These are phyloP conservation scores for Myripristis jacobus DNA, from an alignment of 2,797 vertebrate species.

Conservation along the genomic window DNA sequence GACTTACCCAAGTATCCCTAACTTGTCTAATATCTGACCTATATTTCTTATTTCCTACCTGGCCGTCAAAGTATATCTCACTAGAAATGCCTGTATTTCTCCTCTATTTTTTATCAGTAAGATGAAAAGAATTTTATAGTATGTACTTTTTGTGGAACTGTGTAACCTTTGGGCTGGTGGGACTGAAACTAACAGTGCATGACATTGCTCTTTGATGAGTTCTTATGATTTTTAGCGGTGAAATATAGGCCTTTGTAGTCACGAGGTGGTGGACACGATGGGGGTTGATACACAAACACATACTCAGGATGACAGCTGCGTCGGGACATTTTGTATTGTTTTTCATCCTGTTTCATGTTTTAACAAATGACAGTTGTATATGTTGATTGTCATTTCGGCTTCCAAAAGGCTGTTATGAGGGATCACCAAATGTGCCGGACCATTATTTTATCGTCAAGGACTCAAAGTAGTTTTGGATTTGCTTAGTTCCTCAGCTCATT, in stretches of 20 bases:
- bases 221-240: constrained; percentile 36
- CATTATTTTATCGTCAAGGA: constrained; percentile 58
- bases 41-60: constrained; percentile 1
- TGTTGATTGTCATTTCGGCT: constrained; percentile 47
- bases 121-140: constrained; percentile 66
- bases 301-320: constrained; percentile 53
- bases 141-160: constrained; percentile 62
- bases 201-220: constrained; percentile 26
- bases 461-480: constrained; percentile 41
- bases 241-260: constrained; percentile 35
- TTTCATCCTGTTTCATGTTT: constrained; percentile 16
- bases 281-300: constrained; percentile 37
- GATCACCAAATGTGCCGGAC: constrained; percentile 65
- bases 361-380: constrained; percentile 33
- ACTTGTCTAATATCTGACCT: constrained; percentile 14
- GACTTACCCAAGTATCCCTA: constrained; percentile 6
- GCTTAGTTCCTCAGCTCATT: constrained; percentile 41
- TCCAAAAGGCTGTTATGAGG: constrained; percentile 31
- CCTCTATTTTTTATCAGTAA: constrained; percentile 62
- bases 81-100: constrained; percentile 25
- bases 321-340: constrained; percentile 41
- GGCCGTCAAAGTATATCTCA: constrained; percentile 23
- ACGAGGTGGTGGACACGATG: constrained; percentile 35
- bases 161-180: constrained; percentile 35
- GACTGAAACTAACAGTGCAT: constrained; percentile 31